Evolutionary conservation across 2,113 vertebrate genomes (phyloP).

Genomic region (Lophius piscatorius): DNA sequence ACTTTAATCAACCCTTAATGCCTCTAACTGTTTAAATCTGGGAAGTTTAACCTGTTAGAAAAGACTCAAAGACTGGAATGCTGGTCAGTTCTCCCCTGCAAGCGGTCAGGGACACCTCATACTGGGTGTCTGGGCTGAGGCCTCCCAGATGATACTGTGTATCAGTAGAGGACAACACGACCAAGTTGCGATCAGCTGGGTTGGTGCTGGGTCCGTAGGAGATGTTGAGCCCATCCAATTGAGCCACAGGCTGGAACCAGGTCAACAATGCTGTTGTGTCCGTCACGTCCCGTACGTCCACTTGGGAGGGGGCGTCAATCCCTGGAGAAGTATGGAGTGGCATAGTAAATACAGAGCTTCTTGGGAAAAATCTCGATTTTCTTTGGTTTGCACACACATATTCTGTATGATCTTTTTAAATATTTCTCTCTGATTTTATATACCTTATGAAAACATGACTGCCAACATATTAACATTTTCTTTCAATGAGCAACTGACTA

Average conservation of each 20-base stretch:
- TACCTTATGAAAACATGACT: too few species aligned
- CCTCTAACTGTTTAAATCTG: constrained; percentile 1
- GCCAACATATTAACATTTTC: too few species aligned
- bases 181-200: constrained; percentile 81
- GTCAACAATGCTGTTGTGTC: constrained; percentile 92
- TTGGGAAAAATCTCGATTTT: too few species aligned
- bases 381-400: too few species aligned
- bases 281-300: constrained; percentile 91
- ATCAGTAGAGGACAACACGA: constrained; percentile 87
- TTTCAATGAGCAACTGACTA: too few species aligned
- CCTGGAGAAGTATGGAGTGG: constrained; percentile 66
- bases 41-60: constrained; percentile 82
- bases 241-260: constrained; percentile 91
- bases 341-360: not conserved
- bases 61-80: constrained; percentile 83
- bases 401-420: too few species aligned
- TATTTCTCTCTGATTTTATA: too few species aligned
- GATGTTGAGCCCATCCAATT: constrained; percentile 87
- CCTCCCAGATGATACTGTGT: constrained; percentile 90
- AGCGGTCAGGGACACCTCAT: constrained; percentile 88
- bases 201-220: constrained; percentile 84
- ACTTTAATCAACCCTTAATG: not conserved
- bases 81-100: constrained; percentile 84
- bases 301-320: constrained; percentile 90
- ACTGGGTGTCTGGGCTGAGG: constrained; percentile 89